Evolutionary conservation across 2,113 vertebrate genomes (phyloP).

Genomic region (Phalacrocorax carbo): DNA sequence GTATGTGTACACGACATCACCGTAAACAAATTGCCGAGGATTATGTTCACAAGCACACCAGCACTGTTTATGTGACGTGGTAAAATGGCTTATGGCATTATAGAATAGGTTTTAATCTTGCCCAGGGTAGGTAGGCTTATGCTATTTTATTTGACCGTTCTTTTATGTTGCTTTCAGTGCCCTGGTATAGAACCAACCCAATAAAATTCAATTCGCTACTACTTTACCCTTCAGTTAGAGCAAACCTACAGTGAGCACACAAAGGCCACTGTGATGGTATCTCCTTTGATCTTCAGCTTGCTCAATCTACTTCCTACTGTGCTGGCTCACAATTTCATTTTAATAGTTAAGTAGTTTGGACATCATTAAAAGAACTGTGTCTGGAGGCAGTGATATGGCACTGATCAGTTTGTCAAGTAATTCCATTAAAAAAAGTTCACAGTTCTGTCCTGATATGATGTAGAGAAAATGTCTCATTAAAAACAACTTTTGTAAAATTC

Average conservation of each 20-base stretch:
- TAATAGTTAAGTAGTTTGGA: slow-evolving; percentile 71
- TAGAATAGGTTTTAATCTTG: background rate
- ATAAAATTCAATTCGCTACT: slow-evolving; percentile 34
- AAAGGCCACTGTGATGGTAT: slow-evolving; percentile 56
- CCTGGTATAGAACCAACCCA: slow-evolving; percentile 13
- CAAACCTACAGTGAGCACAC: slow-evolving; percentile 48
- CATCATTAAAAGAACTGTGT: slow-evolving; percentile 71
- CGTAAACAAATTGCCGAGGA: background rate
- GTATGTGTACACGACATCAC: fast-evolving
- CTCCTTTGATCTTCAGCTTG: slow-evolving; percentile 61
- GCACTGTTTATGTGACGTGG: background rate
- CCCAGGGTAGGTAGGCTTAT: background rate
- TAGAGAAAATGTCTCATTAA: slow-evolving; percentile 68
- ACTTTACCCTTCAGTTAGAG: slow-evolving; percentile 55
- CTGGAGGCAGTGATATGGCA: slow-evolving; percentile 66
- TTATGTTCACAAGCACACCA: background rate
- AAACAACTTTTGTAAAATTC: slow-evolving; percentile 69
- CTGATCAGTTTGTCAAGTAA: slow-evolving; percentile 65
- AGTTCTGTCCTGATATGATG: slow-evolving; percentile 61
- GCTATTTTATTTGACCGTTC: slow-evolving; percentile 25
- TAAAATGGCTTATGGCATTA: background rate
- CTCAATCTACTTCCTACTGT: slow-evolving; percentile 62
- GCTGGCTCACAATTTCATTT: slow-evolving; percentile 67
- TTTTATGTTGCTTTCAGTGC: slow-evolving; percentile 31
- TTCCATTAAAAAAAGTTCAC: slow-evolving; percentile 67